Evolutionary conservation across 1,140 invertebrate species (phyloP).

Genomic region (Ectropis grisescens): DNA sequence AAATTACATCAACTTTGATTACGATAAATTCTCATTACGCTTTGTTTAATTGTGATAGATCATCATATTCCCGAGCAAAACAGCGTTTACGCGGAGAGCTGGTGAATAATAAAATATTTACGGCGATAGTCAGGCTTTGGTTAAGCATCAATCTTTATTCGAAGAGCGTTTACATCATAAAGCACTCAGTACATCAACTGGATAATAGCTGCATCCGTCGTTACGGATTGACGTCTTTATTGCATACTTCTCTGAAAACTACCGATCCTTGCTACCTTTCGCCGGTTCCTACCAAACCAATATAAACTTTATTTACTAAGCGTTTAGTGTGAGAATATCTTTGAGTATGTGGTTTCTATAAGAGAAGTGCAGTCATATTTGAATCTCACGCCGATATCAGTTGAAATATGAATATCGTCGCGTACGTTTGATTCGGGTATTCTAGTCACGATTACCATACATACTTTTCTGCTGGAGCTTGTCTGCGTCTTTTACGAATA

Average conservation of each 20-base stretch:
- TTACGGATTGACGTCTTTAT: constrained; percentile 27
- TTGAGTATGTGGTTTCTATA: too few species aligned
- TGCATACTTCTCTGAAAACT: constrained; percentile 15
- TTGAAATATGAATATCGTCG: constrained; percentile 28
- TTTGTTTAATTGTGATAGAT: too few species aligned
- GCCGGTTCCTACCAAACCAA: constrained; percentile 2
- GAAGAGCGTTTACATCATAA: constrained; percentile 17
- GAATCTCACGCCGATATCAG: constrained; percentile 17
- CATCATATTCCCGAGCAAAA: too few species aligned
- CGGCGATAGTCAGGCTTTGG: too few species aligned
- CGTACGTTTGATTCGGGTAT: constrained; percentile 10
- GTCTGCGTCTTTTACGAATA: too few species aligned
- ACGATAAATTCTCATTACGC: too few species aligned
- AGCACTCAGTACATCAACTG: constrained; percentile 20
- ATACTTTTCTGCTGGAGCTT: too few species aligned
- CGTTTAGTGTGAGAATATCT: too few species aligned
- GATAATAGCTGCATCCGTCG: constrained; percentile 27
- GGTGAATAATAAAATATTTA: too few species aligned
- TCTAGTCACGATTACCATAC: constrained; percentile 17
- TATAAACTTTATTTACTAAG: constrained; percentile 1
- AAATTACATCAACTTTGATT: too few species aligned
- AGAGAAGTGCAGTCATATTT: constrained; percentile 7
- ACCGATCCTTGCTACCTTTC: constrained; percentile 8
- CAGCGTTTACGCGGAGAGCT: too few species aligned
- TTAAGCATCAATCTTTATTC: constrained; percentile 26